These are phyloP conservation scores for Cantharis rufa DNA, from an alignment of 2,888 invertebrate genomes.

Conservation along the genomic window DNA sequence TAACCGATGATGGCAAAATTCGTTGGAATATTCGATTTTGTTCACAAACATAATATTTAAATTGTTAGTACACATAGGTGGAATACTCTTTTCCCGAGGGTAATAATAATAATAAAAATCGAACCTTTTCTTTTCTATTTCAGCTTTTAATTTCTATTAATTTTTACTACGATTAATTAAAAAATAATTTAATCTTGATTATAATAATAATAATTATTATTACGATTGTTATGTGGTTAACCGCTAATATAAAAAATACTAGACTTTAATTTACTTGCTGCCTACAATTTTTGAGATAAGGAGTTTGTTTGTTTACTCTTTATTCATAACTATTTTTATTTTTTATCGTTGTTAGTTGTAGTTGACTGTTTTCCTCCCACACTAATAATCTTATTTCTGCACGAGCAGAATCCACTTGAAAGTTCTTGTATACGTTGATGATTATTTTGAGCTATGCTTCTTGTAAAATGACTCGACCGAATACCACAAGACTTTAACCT, in stretches of 20 bases:
- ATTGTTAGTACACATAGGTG: no score
- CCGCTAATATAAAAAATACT: not conserved
- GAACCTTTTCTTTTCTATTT: no score
- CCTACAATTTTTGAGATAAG: not conserved
- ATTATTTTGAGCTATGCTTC: not conserved
- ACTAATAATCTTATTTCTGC: not conserved
- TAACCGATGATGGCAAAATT: no score
- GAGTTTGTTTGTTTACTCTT: not conserved
- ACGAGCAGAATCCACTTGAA: not conserved
- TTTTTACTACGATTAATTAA: not conserved
- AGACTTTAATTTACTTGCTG: not conserved
- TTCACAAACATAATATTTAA: no score
- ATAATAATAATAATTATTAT: not conserved
- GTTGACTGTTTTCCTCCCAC: not conserved
- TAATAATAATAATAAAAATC: no score
- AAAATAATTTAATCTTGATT: not conserved
- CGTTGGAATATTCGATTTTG: no score
- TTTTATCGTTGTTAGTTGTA: not conserved
- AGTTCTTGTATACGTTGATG: not conserved
- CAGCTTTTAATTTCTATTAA: not conserved
- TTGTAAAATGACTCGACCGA: no score
- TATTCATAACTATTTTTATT: not conserved
- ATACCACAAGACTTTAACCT: no score
- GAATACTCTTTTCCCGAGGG: no score
- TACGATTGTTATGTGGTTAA: not conserved